Base-by-base conservation (phyloP, 2,113 vertebrate genomes). In the Miniopterus natalensis region DNA sequence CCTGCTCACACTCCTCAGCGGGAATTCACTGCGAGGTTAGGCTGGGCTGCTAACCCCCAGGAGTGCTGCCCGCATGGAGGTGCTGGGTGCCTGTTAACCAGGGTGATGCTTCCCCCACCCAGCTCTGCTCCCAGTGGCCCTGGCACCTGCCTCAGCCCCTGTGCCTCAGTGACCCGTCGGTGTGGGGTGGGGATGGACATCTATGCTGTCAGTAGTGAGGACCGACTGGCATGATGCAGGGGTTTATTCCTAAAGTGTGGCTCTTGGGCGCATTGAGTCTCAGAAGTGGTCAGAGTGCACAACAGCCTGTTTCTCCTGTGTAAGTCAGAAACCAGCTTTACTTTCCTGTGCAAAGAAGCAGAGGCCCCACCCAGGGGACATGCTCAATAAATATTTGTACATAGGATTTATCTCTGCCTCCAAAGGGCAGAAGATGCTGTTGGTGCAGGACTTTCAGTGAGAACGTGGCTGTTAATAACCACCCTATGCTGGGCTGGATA, bases 101-200 rank as follows among this genome's bases (percentile, higher is more conserved):
- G 27, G n/a, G 36, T 3, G 5, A 8, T 3, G 36, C 65, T 0
- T 8, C 31, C 14, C 53, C 49, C 74, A 2, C 36, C 45, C 49
- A 6, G 6, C 74, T 53, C 79, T 21, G 5, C 61, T 36, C 4
- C 20, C 6, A 2, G 18, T 11, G 31, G 11, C 51, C 49, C 6
- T 27, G 11, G 57, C 20, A 8, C 2, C 2, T 25, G 13, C 3
- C 40, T 31, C 18, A 9, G 9, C 25, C 0, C 36, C 2, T 45
- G 18, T 14, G 27, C 65, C 65, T 21, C 17, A 3, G 4, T 36
- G 29, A 29, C 29, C 63, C 14, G 29, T 31, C 14, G 6, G 3
- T 8, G 49, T 11, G 49, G 13, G 49, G 49, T 51, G 49, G 49
- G 49, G 49, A 6, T 2, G 49, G 49, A 36, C 36, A 36, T 36